Evolutionary conservation across 2,113 vertebrate species (phyloP).

Genomic region (Planiliza haematocheilus): DNA sequence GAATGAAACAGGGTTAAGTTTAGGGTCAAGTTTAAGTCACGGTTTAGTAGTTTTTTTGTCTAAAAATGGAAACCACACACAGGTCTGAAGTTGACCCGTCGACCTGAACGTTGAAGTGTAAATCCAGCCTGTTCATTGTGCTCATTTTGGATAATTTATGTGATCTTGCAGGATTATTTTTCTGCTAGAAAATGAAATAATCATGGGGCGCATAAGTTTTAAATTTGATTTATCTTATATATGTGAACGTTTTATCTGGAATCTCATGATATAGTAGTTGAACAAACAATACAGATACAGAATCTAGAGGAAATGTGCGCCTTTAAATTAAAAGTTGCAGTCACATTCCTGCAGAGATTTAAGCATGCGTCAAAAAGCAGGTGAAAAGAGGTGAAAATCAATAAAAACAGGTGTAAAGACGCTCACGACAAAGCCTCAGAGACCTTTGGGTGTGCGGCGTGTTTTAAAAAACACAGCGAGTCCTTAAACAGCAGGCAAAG

Average conservation of each 20-base stretch:
- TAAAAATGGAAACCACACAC: conserved; percentile 37
- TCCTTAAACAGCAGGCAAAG: not conserved
- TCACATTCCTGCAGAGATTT: too few relatives aligned
- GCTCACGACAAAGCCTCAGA: not conserved
- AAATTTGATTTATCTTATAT: not conserved
- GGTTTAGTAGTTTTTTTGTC: conserved; percentile 1
- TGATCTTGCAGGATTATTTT: not conserved
- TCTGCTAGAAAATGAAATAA: not conserved
- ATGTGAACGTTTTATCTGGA: too few relatives aligned
- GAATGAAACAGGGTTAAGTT: conserved; percentile 11
- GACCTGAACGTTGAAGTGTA: not conserved
- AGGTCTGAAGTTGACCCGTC: not conserved
- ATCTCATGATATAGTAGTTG: too few relatives aligned
- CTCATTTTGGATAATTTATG: too few relatives aligned
- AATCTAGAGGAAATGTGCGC: too few relatives aligned
- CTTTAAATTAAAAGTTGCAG: not conserved
- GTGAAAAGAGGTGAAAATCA: not conserved
- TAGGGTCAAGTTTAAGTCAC: conserved; percentile 5
- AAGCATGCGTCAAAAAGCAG: too few relatives aligned
- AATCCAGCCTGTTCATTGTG: too few relatives aligned
- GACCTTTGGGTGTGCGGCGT: conserved; percentile 7
- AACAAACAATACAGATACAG: too few relatives aligned
- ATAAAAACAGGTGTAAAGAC: not conserved
- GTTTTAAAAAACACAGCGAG: conserved; percentile 13
- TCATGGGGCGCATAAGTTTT: not conserved